Evolutionary conservation across 2,888 invertebrate species (phyloP), one percentile per base, ranked within the genome.

Genomic region (Automeris io): DNA sequence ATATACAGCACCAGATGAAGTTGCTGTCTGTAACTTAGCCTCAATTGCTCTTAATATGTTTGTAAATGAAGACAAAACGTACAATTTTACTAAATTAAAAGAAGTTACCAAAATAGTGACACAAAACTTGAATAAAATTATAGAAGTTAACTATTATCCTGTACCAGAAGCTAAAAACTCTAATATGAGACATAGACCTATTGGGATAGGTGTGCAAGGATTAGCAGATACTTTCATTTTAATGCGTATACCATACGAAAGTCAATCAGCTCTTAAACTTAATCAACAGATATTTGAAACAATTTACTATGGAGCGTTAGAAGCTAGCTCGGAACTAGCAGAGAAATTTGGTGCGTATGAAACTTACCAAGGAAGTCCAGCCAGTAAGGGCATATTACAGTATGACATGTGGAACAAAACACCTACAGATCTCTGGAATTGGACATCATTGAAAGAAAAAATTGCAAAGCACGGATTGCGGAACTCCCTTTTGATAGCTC

Each of bases 281-380:
- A 99, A 99, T 78, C 93, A 92, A 53, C 93, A 97, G 69, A 98
- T 99, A 53, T 99, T 99, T 77, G 99, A 99, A 88, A 98, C 98
- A 0, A 92, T 99, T 49, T 99, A 99, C 72, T 97, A 94, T 77
- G 97, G 95, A n/a, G 97, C 99, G 0, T 78, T 99, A 44, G 98
- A 99, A 76, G 95, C 97, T 0, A 98, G 97, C 70, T 97, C 96
- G 77, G 98, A 99, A 74, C 76, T 99, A 42, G 97, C 99, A 1
- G 91, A 94, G 68, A 89, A 90, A 61, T 64, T 89, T 29, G 98
- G 99, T 4, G 83, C 93, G 0, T 99, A 99, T 70, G 93, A 96
- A 62, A 95, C 97, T 0, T 99, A 98, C 60, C 79, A 90, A 54
- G 99, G 98, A 4, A 91, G 92, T 48, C 99, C 99, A 5, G 95